phyloP scores from a whole-genome alignment of 35 echinoderm and acorn worm species.

The Nesometra sesokonis region DNA sequence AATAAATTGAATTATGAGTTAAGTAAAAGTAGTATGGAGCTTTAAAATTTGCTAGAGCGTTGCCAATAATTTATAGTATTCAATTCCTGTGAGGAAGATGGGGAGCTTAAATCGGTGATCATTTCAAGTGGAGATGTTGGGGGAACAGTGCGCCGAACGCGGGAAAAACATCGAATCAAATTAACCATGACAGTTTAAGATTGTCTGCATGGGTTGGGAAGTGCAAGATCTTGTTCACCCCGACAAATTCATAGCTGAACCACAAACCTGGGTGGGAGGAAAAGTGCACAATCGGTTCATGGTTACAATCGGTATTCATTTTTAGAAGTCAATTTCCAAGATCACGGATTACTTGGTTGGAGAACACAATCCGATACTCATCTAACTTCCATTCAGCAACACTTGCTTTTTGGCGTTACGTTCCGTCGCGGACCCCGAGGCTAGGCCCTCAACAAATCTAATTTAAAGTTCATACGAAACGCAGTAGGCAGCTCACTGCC shows the following conservation, averaged over 20 bases:
- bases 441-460: neutral
- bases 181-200: neutral
- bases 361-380: neutral
- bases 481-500: neutral
- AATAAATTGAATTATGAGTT: neutral
- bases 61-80: neutral
- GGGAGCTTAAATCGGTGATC: neutral
- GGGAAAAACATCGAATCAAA: neutral
- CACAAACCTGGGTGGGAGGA: neutral
- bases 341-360: neutral
- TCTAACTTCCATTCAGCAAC: neutral
- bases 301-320: neutral
- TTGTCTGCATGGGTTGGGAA: neutral
- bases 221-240: neutral
- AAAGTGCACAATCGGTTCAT: neutral
- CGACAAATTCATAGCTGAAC: neutral
- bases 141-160: neutral
- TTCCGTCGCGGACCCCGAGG: neutral
- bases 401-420: neutral
- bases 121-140: neutral
- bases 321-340: neutral
- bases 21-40: neutral
- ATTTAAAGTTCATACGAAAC: conserved; percentile 1
- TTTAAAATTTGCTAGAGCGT: neutral
- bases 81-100: neutral